phyloP scores from a whole-genome alignment of 2,888 invertebrate genomes.

The Allolobophora icterica region DNA sequence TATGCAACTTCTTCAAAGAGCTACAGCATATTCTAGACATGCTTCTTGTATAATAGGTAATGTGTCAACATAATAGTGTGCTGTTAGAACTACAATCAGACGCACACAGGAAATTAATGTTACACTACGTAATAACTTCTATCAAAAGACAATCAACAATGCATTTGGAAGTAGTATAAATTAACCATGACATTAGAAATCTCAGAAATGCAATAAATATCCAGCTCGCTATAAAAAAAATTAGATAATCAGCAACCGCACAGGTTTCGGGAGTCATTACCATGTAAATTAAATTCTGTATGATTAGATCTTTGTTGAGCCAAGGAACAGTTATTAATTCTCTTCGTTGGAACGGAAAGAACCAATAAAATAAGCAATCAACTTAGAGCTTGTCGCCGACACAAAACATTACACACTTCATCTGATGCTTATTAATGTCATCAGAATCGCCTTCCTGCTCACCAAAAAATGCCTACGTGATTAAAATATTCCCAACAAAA shows the following conservation, averaged over 20 bases:
- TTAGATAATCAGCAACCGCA: not conserved
- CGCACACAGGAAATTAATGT: not conserved
- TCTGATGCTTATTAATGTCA: not conserved
- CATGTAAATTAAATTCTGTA: not conserved
- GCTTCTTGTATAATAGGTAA: not conserved
- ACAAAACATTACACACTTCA: constrained; percentile 4
- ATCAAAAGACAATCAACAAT: not conserved
- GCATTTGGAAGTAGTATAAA: not conserved
- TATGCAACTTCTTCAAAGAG: not conserved
- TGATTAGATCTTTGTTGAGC: not conserved
- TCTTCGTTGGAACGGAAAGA: not conserved
- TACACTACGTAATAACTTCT: not conserved
- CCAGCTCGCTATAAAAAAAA: not conserved
- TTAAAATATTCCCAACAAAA: not conserved
- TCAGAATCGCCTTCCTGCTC: constrained; percentile 8
- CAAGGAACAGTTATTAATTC: not conserved
- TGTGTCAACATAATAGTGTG: not conserved
- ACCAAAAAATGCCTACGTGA: not conserved
- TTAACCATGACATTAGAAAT: constrained; percentile 17
- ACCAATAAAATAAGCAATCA: not conserved
- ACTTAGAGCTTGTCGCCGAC: not conserved
- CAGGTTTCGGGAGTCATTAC: not conserved
- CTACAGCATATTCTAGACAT: not conserved
- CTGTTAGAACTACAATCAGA: not conserved
- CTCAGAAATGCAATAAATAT: not conserved